phyloP scores from a whole-genome alignment of 2,113 vertebrate genomes.

The Callipepla californica region DNA sequence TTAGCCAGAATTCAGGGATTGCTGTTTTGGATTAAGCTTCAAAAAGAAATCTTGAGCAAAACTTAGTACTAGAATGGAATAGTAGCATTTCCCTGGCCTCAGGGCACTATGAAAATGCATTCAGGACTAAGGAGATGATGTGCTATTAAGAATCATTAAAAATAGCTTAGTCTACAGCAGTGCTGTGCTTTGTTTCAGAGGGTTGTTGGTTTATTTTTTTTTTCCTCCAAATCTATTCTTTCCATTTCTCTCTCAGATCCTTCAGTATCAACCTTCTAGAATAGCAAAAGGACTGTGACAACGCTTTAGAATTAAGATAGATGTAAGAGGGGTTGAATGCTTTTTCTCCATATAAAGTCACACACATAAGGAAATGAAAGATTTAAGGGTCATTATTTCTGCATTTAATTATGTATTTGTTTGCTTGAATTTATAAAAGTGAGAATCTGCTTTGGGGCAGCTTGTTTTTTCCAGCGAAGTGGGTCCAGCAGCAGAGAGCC shows the following conservation, averaged over 20 bases:
- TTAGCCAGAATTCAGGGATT: not conserved
- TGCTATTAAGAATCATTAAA: not conserved
- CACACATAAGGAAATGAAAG: rapidly evolving
- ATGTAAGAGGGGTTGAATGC: not conserved
- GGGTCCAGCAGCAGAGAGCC: not conserved
- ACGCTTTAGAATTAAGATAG: not conserved
- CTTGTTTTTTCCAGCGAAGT: not conserved
- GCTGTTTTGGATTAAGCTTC: not conserved
- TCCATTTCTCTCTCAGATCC: not conserved
- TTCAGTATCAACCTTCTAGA: not conserved
- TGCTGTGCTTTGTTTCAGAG: not conserved
- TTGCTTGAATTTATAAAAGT: not conserved
- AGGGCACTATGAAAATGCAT: not conserved
- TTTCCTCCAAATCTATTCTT: not conserved
- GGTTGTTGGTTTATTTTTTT: not conserved
- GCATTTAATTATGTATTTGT: not conserved
- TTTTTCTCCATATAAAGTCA: not conserved
- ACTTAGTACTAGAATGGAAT: not conserved
- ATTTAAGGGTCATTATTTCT: not conserved
- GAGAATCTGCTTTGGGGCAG: not conserved
- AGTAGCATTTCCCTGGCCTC: not conserved
- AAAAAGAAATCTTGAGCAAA: not conserved
- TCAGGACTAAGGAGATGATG: not conserved
- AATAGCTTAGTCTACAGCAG: not conserved
- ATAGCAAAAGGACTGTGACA: rapidly evolving